Evolutionary conservation across 2,113 vertebrate species (phyloP), one percentile per base, ranked within the genome.

Genomic region (Ochotona curzoniae): DNA sequence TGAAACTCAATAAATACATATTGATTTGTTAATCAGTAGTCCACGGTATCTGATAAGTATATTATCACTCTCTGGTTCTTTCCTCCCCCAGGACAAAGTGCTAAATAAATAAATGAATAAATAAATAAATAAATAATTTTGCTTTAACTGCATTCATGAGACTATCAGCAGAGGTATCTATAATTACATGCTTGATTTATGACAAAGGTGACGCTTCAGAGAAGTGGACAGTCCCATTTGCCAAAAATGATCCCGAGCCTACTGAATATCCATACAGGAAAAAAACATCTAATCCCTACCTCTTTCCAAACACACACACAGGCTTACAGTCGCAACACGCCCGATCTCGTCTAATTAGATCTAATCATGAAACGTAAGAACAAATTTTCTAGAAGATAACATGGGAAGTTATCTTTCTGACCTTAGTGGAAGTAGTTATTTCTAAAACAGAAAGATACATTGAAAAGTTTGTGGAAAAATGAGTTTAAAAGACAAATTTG

Each of bases 1-100:
- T 83, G 79, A 70, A 64, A 85, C 2, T 74, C 32, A 94, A 73
- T 71, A 78, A 54, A 94, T 79, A 95, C 93, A 90, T 78, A 85
- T 9, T 78, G 21, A 67, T 28, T 84, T 80, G 51, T 88, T 90
- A 61, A 93, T 83, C 60, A n/a, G 88, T 26, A 78, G 75, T 10
- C 47, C 28, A 74, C 85, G 25, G 11, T 54, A 92, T 12, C 75
- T 76, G 94, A 2, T 61, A 85, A 91, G 47, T 89, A 78, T 69
- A 79, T 12, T 57, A 35, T 85, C 28, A 44, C 83, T 96, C 28
- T 78, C 73, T 81, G 76, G 17, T 83, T 64, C 13, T 44, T 25
- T 63, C 8, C 25, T 73, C 78, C 84, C 74, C 85, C 74, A 94
- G 18, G 35, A 94, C 83, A 84, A 95, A 87, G 82, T 73, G 49